Evolutionary conservation across 2,113 vertebrate genomes (phyloP), one percentile per base, ranked within the genome.

Genomic region (Xenotilapia flavipinnis): DNA sequence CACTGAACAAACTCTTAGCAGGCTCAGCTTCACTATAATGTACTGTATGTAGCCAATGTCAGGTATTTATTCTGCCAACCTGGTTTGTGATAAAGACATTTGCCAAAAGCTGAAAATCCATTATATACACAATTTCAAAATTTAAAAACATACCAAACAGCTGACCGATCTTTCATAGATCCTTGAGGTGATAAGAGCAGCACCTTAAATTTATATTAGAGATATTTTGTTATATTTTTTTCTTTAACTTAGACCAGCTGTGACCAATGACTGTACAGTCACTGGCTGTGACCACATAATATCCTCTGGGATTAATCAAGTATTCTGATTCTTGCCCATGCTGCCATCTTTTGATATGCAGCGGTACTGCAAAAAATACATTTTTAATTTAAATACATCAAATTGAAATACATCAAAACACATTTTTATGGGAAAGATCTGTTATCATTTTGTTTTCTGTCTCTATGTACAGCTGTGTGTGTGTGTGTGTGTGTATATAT

Each of bases 291-390:
- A 38, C 5, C 33, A 38, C 62, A 68, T 38, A 65, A 65, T 68
- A n/a, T 68, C 62, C 1, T 38, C 62, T 8, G 62, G 62, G 33
- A 68, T 38, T 68, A 68, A 21, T 38, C 60, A 65, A 38, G 33
- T 38, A 65, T 38, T 65, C 60, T n/a, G 33, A 65, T 26, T 62
- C 38, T 45, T 40, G 6, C 23, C 8, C 3, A 80, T 86, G 45
- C 84, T 87, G 79, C 83, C 89, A 88, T 90, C 92, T 88, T 73
- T 26, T 86, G 88, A 88, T 42, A 82, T 4, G 1, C 4, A 14
- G 53, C 3, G 15, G 38, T 77, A 86, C n/a, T 89, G 62, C 86
- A 82, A 55, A 7, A 81, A 55, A 65, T 13, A 65, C 17, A 65
- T n/a, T 9, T 17, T 11, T 17, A 12, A 49, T 14, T 26, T 19